Conservation (phyloP, 2,797 vertebrate genomes). For the Chiloscyllium punctatum region DNA sequence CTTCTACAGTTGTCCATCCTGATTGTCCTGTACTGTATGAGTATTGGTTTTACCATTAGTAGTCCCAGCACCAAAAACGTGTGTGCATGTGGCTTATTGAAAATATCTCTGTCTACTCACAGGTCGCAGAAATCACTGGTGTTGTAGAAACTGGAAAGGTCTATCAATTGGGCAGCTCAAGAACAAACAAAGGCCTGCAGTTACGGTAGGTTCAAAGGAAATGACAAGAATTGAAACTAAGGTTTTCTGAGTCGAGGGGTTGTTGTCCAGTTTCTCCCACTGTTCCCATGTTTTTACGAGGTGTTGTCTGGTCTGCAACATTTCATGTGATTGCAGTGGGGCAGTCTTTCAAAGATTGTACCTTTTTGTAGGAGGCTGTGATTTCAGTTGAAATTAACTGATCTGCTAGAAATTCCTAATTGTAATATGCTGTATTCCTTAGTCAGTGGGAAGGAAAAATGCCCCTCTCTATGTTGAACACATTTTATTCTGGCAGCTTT, state of each 20-base stretch:
- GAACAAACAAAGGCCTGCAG: slow-evolving; percentile 95
- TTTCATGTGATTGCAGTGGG: neutral
- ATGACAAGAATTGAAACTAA: neutral
- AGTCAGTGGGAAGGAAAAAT: neutral
- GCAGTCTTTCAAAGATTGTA: neutral
- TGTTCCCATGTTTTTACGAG: neutral
- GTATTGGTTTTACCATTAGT: neutral
- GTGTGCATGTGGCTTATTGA: neutral
- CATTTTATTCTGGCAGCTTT: neutral
- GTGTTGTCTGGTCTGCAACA: neutral
- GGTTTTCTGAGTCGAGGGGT: neutral
- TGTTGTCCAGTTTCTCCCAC: neutral
- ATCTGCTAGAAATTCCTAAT: neutral
- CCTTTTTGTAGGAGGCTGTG: neutral
- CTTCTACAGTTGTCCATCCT: neutral
- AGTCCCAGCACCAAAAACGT: neutral
- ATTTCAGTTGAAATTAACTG: neutral
- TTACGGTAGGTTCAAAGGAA: slow-evolving; percentile 63
- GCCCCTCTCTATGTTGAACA: neutral
- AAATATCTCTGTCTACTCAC: slow-evolving; percentile 19
- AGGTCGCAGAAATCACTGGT: slow-evolving; percentile 97
- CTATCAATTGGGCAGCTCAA: slow-evolving; percentile 87
- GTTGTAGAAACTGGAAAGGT: slow-evolving; percentile 95
- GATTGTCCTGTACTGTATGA: neutral
- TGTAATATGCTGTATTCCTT: neutral